phyloP scores from a whole-genome alignment of 1,140 invertebrate genomes.

The Papilio polyxenes region DNA sequence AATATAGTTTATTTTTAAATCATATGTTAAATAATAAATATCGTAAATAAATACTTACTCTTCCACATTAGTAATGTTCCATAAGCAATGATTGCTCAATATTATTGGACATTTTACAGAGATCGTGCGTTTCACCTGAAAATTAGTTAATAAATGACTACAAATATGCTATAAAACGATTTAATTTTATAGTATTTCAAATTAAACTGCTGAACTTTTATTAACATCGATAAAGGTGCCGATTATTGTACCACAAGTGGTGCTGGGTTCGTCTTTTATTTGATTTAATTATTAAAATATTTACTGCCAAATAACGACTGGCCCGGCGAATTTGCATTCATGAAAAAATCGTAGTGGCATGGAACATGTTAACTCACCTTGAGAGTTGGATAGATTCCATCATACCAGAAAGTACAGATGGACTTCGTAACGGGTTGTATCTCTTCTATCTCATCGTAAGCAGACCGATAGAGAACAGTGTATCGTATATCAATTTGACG shows the following conservation, averaged over 20 bases:
- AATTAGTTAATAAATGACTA: slow-evolving; percentile 35
- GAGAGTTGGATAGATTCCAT: slow-evolving; percentile 73
- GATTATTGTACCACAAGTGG: background rate
- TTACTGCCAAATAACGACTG: too few relatives aligned
- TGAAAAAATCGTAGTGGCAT: background rate
- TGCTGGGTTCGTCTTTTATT: background rate
- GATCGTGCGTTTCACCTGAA: slow-evolving; percentile 74
- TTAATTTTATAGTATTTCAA: too few relatives aligned
- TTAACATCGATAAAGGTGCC: too few relatives aligned
- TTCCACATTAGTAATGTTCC: slow-evolving; percentile 74
- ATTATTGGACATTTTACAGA: slow-evolving; percentile 70
- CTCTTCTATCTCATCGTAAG: slow-evolving; percentile 68
- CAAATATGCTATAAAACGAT: background rate
- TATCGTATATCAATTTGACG: slow-evolving; percentile 67
- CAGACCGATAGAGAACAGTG: slow-evolving; percentile 65
- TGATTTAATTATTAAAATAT: too few relatives aligned
- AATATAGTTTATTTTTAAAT: slow-evolving; percentile 29
- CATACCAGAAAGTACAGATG: slow-evolving; percentile 73
- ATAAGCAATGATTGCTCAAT: slow-evolving; percentile 73
- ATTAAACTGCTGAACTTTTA: too few relatives aligned
- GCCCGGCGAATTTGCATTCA: background rate
- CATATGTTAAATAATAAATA: background rate
- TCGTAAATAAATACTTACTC: slow-evolving; percentile 58
- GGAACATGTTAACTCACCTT: slow-evolving; percentile 53
- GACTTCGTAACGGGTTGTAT: slow-evolving; percentile 67